Conservation (phyloP, 2,797 vertebrate genomes). For the Scleropages formosus region DNA sequence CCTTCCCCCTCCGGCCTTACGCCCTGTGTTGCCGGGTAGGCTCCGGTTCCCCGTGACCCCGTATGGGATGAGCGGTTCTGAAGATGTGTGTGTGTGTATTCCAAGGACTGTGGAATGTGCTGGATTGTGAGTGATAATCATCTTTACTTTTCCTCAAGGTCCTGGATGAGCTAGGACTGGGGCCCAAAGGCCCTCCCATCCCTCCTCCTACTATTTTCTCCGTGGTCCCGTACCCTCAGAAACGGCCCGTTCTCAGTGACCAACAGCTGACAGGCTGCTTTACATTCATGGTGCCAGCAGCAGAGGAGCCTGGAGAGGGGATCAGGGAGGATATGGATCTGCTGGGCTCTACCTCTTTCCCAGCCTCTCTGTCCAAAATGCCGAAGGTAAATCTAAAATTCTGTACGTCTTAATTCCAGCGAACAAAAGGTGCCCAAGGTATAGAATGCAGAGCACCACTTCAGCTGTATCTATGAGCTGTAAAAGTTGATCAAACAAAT, state of each 20-base stretch:
- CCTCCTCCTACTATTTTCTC: constrained; percentile 70
- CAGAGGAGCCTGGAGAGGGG: constrained; percentile 50
- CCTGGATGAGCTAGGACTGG: constrained; percentile 74
- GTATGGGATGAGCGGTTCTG: too few relatives aligned
- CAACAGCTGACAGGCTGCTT: constrained; percentile 63
- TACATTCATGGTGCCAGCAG: constrained; percentile 58
- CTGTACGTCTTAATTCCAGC: too few relatives aligned
- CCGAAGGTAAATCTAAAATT: not conserved
- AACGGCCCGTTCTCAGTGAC: constrained; percentile 39
- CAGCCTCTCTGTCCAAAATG: constrained; percentile 59
- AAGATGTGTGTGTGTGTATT: too few relatives aligned
- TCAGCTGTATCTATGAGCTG: too few relatives aligned
- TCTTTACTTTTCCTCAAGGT: constrained; percentile 63
- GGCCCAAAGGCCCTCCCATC: constrained; percentile 67
- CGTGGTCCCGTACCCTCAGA: constrained; percentile 67
- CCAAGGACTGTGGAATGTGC: too few relatives aligned
- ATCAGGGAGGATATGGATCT: constrained; percentile 58
- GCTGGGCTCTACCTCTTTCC: not conserved
- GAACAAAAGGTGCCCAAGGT: too few relatives aligned
- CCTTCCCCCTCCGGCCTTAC: too few relatives aligned
- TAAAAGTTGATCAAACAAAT: too few relatives aligned
- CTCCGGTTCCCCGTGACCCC: too few relatives aligned
- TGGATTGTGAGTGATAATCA: not conserved
- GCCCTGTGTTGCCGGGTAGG: too few relatives aligned
- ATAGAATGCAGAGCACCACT: too few relatives aligned